Evolutionary conservation across 2,888 invertebrate genomes (phyloP).

Genomic region (Chironomus tentans): DNA sequence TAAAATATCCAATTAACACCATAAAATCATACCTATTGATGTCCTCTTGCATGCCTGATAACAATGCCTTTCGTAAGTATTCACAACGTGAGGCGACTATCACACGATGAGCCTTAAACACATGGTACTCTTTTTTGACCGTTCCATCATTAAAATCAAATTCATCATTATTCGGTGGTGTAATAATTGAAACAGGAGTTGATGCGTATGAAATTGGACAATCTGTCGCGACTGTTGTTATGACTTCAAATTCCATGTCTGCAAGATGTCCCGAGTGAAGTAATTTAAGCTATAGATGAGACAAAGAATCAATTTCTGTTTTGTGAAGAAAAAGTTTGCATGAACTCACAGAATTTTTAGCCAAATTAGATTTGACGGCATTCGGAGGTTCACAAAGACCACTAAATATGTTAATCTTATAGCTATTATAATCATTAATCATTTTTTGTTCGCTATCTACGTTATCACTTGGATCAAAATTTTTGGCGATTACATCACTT

Average conservation of each 20-base stretch:
- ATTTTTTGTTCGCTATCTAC: conserved; percentile 21
- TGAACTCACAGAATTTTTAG: conserved; percentile 49
- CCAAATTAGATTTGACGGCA: conserved; percentile 48
- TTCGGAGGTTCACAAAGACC: conserved; percentile 53
- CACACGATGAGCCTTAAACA: conserved; percentile 52
- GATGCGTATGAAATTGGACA: neutral
- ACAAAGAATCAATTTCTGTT: neutral
- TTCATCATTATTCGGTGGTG: neutral
- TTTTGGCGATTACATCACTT: conserved; percentile 29
- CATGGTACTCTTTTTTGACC: conserved; percentile 33
- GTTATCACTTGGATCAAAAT: conserved; percentile 20
- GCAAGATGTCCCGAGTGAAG: conserved; percentile 47
- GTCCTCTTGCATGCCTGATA: conserved; percentile 62
- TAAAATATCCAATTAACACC: too few relatives aligned
- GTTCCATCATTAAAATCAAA: conserved; percentile 11
- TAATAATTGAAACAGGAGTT: neutral
- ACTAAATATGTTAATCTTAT: conserved; percentile 45
- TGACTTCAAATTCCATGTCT: conserved; percentile 58
- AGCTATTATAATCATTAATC: conserved; percentile 33
- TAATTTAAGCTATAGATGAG: neutral
- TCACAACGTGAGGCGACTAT: conserved; percentile 58
- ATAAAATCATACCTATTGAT: conserved; percentile 49
- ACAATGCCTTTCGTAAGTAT: conserved; percentile 58
- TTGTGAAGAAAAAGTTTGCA: conserved; percentile 31
- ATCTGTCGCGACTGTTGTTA: conserved; percentile 30